Evolutionary conservation across 2,113 vertebrate genomes (phyloP), one percentile per base, ranked within the genome.

Genomic region (Mungos mungo): DNA sequence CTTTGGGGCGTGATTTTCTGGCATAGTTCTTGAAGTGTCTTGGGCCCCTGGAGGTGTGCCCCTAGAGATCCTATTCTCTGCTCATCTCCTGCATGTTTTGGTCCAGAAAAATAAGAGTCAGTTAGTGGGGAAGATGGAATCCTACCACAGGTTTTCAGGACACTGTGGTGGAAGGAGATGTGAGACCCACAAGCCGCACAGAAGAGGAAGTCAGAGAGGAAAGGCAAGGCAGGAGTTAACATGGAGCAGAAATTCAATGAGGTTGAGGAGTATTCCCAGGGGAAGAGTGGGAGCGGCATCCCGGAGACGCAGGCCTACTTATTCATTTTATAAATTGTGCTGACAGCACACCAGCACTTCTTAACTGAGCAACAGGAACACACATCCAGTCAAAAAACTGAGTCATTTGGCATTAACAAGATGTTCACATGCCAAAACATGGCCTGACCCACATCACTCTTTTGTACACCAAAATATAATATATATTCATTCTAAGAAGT

Each of bases 401-500:
- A 97, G 90, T 77, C 93, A 77, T 74, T 12, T 92, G 88, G 90
- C 93, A 91, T 60, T n/a, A 83, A 35, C 81, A 33, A 6, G 81
- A 68, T 60, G 41, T 41, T 63, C 57, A 38, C 14, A 47, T 0
- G 84, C 91, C 91, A 80, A 65, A 88, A n/a, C 45, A 57, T 7
- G 81, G 88, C 81, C 85, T 86, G 80, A 82, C 77, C 33, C 54
- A 86, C 54, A 27, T 54, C 52, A n/a, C 6, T 71, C 94, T 96
- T 87, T 47, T 35, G 19, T 16, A 52, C 79, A 82, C 81, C 66
- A 52, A 93, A 82, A 88, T 60, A 31, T 18, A 69, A 92, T 10
- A 16, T n/a, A 29, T 12, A 35, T 38, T 95, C 52, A 18, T 50
- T 57, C 65, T 81, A 50, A n/a, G 85, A 47, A 52, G 60, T 3